Conservation (phyloP, 2,113 vertebrate genomes). For the Nothoprocta perdicaria region DNA sequence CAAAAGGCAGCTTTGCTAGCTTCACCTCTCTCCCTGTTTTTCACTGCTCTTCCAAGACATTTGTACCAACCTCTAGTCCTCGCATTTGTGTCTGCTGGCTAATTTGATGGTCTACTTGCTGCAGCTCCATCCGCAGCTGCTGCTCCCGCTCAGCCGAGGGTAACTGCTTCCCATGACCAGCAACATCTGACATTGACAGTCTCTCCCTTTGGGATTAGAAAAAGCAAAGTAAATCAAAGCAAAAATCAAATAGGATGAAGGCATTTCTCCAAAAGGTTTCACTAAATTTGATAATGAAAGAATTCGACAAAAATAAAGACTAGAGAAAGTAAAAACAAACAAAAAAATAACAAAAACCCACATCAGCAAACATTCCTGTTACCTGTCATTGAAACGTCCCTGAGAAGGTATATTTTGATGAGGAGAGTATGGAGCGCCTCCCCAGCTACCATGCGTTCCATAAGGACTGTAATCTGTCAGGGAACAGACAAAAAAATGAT, state of each 20-base stretch:
- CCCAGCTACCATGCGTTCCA: slow-evolving; percentile 89
- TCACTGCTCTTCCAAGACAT: not conserved
- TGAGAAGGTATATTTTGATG: slow-evolving; percentile 91
- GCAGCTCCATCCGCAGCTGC: slow-evolving; percentile 94
- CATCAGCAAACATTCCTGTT: slow-evolving; percentile 7
- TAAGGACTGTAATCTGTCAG: slow-evolving; percentile 88
- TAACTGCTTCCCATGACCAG: slow-evolving; percentile 81
- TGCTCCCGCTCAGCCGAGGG: slow-evolving; percentile 89
- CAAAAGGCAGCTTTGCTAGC: not conserved
- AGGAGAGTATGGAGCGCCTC: slow-evolving; percentile 86
- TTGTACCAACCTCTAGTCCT: slow-evolving; percentile 85
- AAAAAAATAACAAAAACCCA: not conserved
- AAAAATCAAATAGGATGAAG: not conserved
- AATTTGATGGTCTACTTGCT: slow-evolving; percentile 97
- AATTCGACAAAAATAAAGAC: not conserved
- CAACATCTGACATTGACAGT: slow-evolving; percentile 74
- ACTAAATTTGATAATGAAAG: not conserved
- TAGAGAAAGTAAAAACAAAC: not conserved
- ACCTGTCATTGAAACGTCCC: slow-evolving; percentile 96
- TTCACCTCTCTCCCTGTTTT: not conserved
- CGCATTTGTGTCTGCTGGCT: slow-evolving; percentile 94
- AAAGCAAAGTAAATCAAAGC: not conserved
- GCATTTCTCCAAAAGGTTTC: not conserved
- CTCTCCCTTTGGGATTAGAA: slow-evolving; percentile 74
- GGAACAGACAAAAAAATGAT: not conserved